Percentiles rank a stretch among this genome's conserved stretches.
These are phyloP conservation scores for Drosophila dunni DNA, from an alignment of 1,140 invertebrate species.

Conservation along the genomic window DNA sequence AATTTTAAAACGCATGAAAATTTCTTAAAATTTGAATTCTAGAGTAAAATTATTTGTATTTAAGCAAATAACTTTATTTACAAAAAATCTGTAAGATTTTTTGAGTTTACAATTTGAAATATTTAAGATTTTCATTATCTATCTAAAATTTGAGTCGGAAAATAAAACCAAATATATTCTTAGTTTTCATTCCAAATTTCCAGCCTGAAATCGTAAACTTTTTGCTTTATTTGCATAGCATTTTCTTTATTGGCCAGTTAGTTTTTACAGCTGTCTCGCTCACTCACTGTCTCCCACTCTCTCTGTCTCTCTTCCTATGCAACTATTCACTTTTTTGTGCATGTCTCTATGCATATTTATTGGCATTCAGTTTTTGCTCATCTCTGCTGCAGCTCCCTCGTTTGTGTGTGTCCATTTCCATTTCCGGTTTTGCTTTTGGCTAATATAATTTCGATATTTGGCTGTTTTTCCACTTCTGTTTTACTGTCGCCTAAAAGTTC, in stretches of 20 bases:
- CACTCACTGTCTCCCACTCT: no score
- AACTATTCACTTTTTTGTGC: slow-evolving; percentile 3
- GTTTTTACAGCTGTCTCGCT: slow-evolving; percentile 1
- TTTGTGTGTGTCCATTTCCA: slow-evolving; percentile 43
- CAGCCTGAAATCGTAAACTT: no score
- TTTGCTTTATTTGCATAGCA: background rate
- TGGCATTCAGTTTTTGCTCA: slow-evolving; percentile 7
- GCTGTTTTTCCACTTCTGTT: background rate
- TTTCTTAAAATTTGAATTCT: no score
- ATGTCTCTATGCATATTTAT: slow-evolving; percentile 35
- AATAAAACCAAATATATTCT: background rate
- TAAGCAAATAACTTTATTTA: no score
- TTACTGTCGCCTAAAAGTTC: slow-evolving; percentile 53
- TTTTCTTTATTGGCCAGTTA: slow-evolving; percentile 4
- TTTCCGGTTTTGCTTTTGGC: slow-evolving; percentile 57
- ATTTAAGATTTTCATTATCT: no score
- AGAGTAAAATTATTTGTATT: no score
- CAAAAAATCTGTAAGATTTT: no score
- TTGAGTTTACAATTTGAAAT: no score
- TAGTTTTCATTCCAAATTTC: background rate
- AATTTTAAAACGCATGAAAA: no score
- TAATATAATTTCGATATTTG: slow-evolving; percentile 75
- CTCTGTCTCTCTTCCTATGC: background rate
- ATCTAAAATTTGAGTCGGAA: no score
- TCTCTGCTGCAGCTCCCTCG: background rate